Percentiles rank a stretch among this genome's conserved stretches.
phyloP scores from a whole-genome alignment of 2,113 vertebrate species.

The Felis catus region DNA sequence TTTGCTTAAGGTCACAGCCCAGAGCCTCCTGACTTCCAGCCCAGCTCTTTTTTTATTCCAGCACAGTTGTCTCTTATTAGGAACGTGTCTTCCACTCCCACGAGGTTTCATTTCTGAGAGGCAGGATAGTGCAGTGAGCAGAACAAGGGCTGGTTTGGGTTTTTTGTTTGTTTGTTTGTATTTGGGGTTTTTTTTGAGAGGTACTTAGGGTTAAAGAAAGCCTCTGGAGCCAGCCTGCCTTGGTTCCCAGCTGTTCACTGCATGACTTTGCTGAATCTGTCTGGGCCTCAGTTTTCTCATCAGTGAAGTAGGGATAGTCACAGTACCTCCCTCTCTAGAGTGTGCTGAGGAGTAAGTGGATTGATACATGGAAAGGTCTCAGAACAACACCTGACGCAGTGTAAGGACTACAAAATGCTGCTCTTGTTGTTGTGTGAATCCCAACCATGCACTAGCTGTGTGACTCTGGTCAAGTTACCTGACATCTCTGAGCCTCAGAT shows the following conservation, averaged over 20 bases:
- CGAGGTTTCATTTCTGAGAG: conserved; percentile 2
- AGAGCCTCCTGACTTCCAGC: neutral
- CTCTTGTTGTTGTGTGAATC: neutral
- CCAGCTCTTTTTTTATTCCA: neutral
- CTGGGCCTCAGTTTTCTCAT: neutral
- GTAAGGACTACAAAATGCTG: too few relatives aligned
- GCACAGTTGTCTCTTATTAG: conserved; percentile 32
- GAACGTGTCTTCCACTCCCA: neutral
- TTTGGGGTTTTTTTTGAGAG: neutral
- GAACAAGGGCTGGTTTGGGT: neutral
- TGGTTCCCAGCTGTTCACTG: neutral
- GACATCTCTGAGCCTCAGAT: neutral
- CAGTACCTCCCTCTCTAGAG: neutral
- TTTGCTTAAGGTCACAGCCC: conserved; percentile 20
- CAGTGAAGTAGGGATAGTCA: neutral
- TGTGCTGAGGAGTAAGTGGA: neutral
- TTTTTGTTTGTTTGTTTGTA: neutral
- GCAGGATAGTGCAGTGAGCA: neutral
- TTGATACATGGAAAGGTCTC: neutral
- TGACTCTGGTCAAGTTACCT: neutral
- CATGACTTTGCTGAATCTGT: neutral
- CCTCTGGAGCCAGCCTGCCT: neutral
- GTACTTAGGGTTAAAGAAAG: neutral
- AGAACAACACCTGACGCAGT: neutral
- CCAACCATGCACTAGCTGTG: neutral